Conservation (phyloP, 2,113 vertebrate species). For the Coreoperca whiteheadi region DNA sequence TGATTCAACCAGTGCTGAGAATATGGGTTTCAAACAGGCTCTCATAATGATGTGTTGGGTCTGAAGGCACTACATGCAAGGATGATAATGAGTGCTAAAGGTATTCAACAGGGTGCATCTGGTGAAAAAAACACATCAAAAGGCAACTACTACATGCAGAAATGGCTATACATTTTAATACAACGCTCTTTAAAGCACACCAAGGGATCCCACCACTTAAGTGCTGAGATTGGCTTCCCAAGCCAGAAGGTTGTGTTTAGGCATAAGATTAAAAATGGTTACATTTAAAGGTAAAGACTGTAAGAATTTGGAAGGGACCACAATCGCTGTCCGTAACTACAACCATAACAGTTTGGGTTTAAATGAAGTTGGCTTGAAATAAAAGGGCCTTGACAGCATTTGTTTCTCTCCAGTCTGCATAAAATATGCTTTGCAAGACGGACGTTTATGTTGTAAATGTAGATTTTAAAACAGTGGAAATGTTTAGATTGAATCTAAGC, state of each 20-base stretch:
- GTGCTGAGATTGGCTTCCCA: background rate
- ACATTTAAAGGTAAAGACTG: background rate
- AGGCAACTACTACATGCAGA: background rate
- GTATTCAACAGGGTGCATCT: background rate
- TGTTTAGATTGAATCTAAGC: constrained; percentile 30
- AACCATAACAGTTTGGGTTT: background rate
- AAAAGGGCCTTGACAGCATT: constrained; percentile 14
- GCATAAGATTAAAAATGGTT: background rate
- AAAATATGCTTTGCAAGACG: background rate
- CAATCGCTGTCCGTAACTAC: background rate
- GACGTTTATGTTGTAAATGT: background rate
- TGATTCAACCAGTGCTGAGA: background rate
- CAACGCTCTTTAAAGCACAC: background rate
- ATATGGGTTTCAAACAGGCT: background rate
- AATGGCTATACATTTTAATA: background rate
- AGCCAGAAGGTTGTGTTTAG: constrained; percentile 2
- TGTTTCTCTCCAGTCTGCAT: background rate
- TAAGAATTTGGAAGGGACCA: background rate
- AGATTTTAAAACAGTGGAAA: constrained; percentile 30
- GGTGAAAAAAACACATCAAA: constrained; percentile 1
- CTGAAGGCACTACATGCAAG: background rate
- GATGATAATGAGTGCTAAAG: background rate
- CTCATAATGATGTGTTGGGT: background rate
- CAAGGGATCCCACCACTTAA: background rate
- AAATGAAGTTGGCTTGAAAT: constrained; percentile 18